Evolutionary conservation across 2,113 vertebrate species (phyloP), one percentile per base, ranked within the genome.

Genomic region (Gnathonemus longibarbis): DNA sequence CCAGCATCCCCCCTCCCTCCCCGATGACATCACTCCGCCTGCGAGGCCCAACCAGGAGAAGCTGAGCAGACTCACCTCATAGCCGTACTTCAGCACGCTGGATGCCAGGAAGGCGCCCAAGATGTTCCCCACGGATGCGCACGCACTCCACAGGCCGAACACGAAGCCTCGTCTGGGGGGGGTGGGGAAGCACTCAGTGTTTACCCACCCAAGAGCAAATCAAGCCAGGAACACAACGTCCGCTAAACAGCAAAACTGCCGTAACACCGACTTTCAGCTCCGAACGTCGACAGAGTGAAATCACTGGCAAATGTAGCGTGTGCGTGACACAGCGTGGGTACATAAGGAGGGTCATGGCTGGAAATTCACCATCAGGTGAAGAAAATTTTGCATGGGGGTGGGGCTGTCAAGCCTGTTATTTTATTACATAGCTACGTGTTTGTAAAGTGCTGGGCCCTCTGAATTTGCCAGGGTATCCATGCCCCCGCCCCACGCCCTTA

Each of bases 61-160:
- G 9, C 10, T 5, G 31, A 39, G 10, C 21, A 10, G 42, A 24
- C 95, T 90, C 88, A 98, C 98, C 97, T 99, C 98, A 48, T 99
- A 99, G 50, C 98, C 98, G 0, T 98, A 99, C 85, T 96, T 96
- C 42, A 99, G 96, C 89, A 99, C 97, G 0, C 97, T 98, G 2
- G 98, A 99, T 0, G 98, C 98, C 39, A 99, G 96, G 93, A 97
- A 98, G 0, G 98, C 98, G 6, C 98, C 98, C 15, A 99, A 94
- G 93, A 99, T 99, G 94, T 99, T 99, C 17, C 98, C 98, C 6
- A 98, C 98, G 0, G 98, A 99, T 0, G 98, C 98, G 91, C 98
- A 99, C 27, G 98, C 98, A 35, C 98, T 99, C 98, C 98, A 99
- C 89, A 99, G 95, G 24, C 98, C 98, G 48, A 99, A 99, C 11